Base-by-base conservation (phyloP, 2,113 vertebrate species). In the Nothocercus nigrocapillus region DNA sequence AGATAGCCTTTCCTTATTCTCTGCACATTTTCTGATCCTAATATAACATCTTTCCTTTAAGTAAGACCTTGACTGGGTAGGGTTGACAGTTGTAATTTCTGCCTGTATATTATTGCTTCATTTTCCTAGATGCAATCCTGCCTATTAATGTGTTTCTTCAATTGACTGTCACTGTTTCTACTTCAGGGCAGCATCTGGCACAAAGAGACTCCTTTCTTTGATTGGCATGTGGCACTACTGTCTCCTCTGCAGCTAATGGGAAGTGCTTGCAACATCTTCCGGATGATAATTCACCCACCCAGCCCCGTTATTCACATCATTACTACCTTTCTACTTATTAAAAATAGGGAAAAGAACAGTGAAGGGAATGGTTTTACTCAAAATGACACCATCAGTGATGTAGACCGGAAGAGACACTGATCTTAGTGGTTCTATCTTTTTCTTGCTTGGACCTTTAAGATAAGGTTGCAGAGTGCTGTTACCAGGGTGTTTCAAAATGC, bases 381-480 rank as follows among this genome's bases (percentile, higher is more conserved):
- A 9, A 34, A 18, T 72, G 30, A 53, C n/a, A 27, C 68, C n/a
- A 7, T 51, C 68, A 81, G 68, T 51, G 32, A 32, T 1, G 1
- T 27, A 81, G 32, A 56, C 81, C 42, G 17, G 28, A 83, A 25
- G 27, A 58, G 51, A 72, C 88, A 11, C n/a, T 72, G 64, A 4
- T 76, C 51, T 81, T 81, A 53, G 51, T 1, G 2, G 25, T 68
- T 44, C 56, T 59, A 22, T 58, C 54, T 58, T 32, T 58, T 58
- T 18, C 30, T 58, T 28, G 17, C 66, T 90, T 73, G 58, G 53
- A 36, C 62, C 40, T 72, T 74, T 82, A 54, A 63, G 21, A 18
- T 74, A 25, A 0, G 0, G 6, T 54, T 1, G 1, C 14, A n/a
- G 30, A 28, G 24, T 47, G 51, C 42, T 64, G 13, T 75, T 58